Evolutionary conservation across 1,140 invertebrate genomes (phyloP), one percentile per base, ranked within the genome.

Genomic region (Amyelois transitella): DNA sequence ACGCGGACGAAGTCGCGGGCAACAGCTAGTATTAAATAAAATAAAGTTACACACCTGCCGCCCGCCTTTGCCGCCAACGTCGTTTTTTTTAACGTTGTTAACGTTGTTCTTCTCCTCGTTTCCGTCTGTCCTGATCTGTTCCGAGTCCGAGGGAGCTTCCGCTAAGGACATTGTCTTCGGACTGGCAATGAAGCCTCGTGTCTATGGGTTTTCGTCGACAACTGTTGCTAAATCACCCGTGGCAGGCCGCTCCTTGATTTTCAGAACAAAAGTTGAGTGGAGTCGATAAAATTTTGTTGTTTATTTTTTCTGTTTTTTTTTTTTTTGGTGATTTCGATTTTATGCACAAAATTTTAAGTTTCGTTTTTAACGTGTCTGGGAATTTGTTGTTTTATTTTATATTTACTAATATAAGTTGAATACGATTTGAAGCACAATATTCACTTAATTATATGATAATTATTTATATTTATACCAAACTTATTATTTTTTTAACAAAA

Each of bases 161-260:
- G 73, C 83, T 75, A 86, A 76, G 75, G 83, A 86, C 83, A 86
- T 83, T 74, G 55, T 82, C 57, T 76, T 67, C 69, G 64, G 71
- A 81, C 69, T 85, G 80, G 55, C 25, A 25, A 51, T 70, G 45
- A 44, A 60, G 63, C 60, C 47, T 14, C 21, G 53, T 58, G 45
- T 21, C 19, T 44, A 20, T 58, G 50, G 69, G 53, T 83, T 81
- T 85, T 83, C 69, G 64, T 75, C 52, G 24, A 19, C 43, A 51
- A 73, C 55, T 73, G 70, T 50, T 55, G 62, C 28, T 52, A 58
- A 69, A 8, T 72, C 58, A 72, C 53, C 64, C 82, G 80, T 86
- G 66, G 63, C 62, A 18, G 20, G 66, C 60, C 82, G 60, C 80
- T 64, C 80, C 80, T 82, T 57, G 47, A 14, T 22, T 44, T 22